Percentiles rank a stretch among this genome's conserved stretches.
Evolutionary conservation across 2,113 vertebrate genomes (phyloP).

Genomic region (Gavialis gangeticus): DNA sequence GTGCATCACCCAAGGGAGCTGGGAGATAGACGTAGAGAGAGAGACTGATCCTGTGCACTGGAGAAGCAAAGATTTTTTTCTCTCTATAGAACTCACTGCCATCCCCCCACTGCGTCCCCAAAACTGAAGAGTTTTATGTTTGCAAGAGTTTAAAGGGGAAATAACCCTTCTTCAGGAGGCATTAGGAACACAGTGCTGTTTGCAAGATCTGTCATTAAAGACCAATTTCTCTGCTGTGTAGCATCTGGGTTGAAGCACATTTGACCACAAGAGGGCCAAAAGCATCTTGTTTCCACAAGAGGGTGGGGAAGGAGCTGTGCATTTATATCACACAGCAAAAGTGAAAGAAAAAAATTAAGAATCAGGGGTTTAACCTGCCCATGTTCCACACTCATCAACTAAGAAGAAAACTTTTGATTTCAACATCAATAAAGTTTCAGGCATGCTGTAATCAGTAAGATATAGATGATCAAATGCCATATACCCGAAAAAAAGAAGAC

Average conservation of each 20-base stretch:
- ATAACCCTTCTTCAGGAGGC: accelerated
- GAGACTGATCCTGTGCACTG: accelerated
- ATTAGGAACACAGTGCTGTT: accelerated
- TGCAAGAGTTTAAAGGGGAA: neutral
- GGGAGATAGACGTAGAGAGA: too few species aligned
- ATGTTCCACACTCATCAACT: neutral
- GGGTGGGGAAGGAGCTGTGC: accelerated
- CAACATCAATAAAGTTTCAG: neutral
- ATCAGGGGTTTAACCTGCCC: neutral
- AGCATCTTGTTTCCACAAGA: neutral
- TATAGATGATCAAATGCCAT: accelerated
- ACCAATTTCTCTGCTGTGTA: accelerated
- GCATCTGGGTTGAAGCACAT: neutral
- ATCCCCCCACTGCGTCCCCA: too few species aligned
- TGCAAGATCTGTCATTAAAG: neutral
- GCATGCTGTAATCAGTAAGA: neutral
- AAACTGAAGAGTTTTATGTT: accelerated
- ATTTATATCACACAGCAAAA: accelerated
- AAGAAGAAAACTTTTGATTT: neutral
- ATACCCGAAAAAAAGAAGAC: neutral
- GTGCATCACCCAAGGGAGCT: accelerated
- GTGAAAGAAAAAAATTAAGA: accelerated
- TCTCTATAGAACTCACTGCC: accelerated
- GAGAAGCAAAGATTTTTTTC: accelerated
- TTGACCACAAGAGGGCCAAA: conserved; percentile 54